Evolutionary conservation across 2,113 vertebrate species (phyloP).

Genomic region (Chaetops frenatus): DNA sequence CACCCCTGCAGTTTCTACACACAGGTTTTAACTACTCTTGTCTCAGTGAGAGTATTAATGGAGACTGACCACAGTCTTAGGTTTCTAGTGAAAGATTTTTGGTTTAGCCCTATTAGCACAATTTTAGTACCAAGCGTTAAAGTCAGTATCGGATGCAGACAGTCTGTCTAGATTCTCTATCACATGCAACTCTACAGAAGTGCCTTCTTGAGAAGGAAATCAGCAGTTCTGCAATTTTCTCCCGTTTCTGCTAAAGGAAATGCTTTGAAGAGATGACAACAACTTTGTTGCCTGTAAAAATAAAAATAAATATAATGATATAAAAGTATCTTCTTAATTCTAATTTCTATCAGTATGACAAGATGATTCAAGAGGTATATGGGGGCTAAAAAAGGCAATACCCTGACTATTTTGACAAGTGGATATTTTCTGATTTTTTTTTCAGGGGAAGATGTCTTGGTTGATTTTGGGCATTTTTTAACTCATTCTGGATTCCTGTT

Average conservation of each 20-base stretch:
- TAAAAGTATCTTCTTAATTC: neutral
- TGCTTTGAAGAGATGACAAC: neutral
- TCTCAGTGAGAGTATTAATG: neutral
- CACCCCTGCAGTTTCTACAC: fast-evolving
- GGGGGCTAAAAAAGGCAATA: neutral
- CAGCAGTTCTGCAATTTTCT: neutral
- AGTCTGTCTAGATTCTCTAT: too few species aligned
- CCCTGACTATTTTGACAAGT: too few species aligned
- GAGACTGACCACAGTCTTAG: fast-evolving
- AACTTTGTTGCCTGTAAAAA: neutral
- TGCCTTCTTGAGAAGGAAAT: neutral
- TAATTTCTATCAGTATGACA: neutral
- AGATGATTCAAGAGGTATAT: neutral
- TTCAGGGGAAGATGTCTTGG: neutral
- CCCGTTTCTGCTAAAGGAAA: neutral
- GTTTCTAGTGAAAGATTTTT: neutral
- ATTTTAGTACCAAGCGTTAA: neutral
- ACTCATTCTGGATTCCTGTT: neutral
- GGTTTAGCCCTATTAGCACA: neutral
- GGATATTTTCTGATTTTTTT: neutral
- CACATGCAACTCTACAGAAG: too few species aligned
- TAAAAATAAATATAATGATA: neutral
- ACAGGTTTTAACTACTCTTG: neutral
- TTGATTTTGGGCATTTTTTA: neutral
- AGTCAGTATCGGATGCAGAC: neutral